Evolutionary conservation across 2,797 vertebrate genomes (phyloP).

Genomic region (Chaetophractus vellerosus): DNA sequence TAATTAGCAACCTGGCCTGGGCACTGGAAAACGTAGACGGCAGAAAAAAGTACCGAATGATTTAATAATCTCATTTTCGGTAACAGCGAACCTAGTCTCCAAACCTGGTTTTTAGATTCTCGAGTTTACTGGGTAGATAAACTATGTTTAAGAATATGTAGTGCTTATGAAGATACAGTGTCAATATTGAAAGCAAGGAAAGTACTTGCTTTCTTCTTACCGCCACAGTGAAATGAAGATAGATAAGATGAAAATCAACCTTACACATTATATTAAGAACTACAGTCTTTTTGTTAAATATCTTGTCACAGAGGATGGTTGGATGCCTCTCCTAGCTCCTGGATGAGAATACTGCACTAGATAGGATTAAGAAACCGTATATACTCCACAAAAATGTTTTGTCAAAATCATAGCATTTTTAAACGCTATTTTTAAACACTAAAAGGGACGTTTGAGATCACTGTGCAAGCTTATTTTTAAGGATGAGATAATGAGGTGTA

Average conservation of each 20-base stretch:
- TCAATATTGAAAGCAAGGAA: neutral
- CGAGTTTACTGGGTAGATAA: neutral
- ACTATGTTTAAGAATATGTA: neutral
- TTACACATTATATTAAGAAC: neutral
- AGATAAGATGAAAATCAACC: neutral
- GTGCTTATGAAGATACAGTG: neutral
- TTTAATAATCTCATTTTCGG: constrained; percentile 1
- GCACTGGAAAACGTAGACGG: neutral
- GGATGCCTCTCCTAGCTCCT: neutral
- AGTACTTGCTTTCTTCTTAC: neutral
- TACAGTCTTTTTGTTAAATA: neutral
- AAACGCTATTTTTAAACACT: neutral
- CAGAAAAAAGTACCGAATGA: neutral
- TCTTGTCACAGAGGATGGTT: neutral
- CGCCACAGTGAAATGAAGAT: neutral
- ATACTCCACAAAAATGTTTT: neutral
- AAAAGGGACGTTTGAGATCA: neutral
- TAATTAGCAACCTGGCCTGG: constrained; percentile 71
- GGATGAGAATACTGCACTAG: neutral
- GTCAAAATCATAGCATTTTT: neutral
- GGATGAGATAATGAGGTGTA: neutral
- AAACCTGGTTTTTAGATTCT: neutral
- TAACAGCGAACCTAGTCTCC: constrained; percentile 11
- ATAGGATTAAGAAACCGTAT: neutral
- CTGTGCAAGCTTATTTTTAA: neutral